A percentile compares a stretch with the other conserved stretches of the same genome.
Conservation (phyloP, 2,888 invertebrate species). For the Cyrtodaria siliqua region DNA sequence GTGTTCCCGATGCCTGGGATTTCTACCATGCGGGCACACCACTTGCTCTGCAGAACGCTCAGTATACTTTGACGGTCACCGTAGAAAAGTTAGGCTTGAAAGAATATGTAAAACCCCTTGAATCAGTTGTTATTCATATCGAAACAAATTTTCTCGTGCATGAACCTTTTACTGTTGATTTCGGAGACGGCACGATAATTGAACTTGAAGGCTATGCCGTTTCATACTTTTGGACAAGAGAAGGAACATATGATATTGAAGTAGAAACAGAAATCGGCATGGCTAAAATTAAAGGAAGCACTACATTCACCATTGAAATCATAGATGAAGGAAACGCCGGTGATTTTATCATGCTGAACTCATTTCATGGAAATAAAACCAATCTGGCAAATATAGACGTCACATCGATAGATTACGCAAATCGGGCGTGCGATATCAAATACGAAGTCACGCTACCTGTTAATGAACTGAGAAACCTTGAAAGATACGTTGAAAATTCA, state of each 20-base stretch:
- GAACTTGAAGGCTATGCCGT: conserved; percentile 55
- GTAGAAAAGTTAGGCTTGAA: conserved; percentile 60
- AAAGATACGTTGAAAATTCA: conserved; percentile 51
- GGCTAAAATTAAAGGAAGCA: conserved; percentile 47
- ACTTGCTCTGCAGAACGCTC: conserved; percentile 30
- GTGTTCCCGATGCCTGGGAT: conserved; percentile 54
- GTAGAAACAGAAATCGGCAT: conserved; percentile 69
- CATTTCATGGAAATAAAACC: conserved; percentile 53
- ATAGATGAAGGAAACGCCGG: conserved; percentile 75
- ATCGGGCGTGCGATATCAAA: conserved; percentile 64
- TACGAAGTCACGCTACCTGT: conserved; percentile 64
- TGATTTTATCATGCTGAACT: conserved; percentile 64
- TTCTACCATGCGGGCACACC: conserved; percentile 64
- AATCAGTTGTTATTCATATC: conserved; percentile 74
- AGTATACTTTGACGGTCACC: conserved; percentile 58
- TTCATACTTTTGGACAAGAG: conserved; percentile 74
- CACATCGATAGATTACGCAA: conserved; percentile 64
- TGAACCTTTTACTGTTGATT: conserved; percentile 73
- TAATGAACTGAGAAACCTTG: conserved; percentile 18
- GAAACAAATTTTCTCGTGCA: conserved; percentile 60
- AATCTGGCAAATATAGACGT: conserved; percentile 58
- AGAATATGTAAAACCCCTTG: conserved; percentile 79
- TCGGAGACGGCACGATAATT: conserved; percentile 75
- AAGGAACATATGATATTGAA: conserved; percentile 73
- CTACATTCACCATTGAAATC: conserved; percentile 70